Evolutionary conservation across 2,888 invertebrate genomes (phyloP).

Genomic region (Bembecia ichneumoniformis): DNA sequence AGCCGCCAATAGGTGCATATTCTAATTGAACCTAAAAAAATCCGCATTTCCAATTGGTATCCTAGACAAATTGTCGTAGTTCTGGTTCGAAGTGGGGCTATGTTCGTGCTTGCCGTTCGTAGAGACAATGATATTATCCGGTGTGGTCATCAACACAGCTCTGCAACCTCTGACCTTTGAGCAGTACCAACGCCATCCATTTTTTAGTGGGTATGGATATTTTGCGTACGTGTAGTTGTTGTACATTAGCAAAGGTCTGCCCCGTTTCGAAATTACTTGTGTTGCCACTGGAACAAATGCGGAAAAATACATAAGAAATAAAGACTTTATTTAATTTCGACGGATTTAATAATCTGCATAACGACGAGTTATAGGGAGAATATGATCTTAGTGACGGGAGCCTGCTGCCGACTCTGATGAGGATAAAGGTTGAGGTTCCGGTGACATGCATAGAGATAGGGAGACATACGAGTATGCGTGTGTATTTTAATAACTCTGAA

Average conservation of each 20-base stretch:
- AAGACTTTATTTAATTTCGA: too few species aligned
- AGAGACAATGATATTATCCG: conserved; percentile 25
- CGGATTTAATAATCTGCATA: too few species aligned
- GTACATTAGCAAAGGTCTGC: conserved; percentile 37
- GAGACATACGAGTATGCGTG: too few species aligned
- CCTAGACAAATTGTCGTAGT: neutral
- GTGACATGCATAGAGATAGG: too few species aligned
- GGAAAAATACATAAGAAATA: too few species aligned
- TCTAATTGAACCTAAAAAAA: neutral
- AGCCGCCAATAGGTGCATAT: too few species aligned
- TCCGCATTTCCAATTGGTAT: neutral
- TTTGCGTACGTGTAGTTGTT: conserved; percentile 43
- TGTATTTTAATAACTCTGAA: too few species aligned
- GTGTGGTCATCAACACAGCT: conserved; percentile 36
- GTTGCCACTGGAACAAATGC: conserved; percentile 19
- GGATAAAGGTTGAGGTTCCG: too few species aligned
- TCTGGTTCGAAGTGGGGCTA: conserved; percentile 9
- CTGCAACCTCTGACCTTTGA: conserved; percentile 45
- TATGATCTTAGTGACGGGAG: too few species aligned
- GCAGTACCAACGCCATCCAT: conserved; percentile 53
- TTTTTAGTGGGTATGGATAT: conserved; percentile 34
- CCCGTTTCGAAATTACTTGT: conserved; percentile 32
- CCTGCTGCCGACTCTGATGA: too few species aligned
- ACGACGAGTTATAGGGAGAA: too few species aligned
- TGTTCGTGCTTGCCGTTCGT: conserved; percentile 32